phyloP scores from a whole-genome alignment of 2,888 invertebrate genomes.

The Baronia brevicornis region DNA sequence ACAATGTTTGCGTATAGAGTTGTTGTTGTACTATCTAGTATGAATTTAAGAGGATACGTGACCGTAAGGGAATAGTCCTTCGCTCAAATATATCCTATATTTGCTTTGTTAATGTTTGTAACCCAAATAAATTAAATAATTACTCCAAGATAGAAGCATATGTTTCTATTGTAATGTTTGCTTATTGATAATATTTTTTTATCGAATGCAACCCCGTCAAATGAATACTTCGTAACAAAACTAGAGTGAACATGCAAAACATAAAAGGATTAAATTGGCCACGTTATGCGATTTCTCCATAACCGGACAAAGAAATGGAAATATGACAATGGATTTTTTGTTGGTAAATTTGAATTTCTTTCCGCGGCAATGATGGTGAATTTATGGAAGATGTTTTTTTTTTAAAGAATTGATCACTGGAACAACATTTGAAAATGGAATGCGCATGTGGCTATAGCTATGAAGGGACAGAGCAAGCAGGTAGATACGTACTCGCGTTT shows the following conservation, averaged over 20 bases:
- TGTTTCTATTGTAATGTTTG: conserved; percentile 15
- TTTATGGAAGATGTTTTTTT: conserved; percentile 54
- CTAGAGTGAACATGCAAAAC: conserved; percentile 21
- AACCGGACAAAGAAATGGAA: conserved; percentile 42
- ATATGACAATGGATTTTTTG: conserved; percentile 51
- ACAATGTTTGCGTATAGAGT: conserved; percentile 8
- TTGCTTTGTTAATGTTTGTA: conserved; percentile 25
- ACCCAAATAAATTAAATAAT: conserved; percentile 19
- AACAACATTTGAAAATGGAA: conserved; percentile 58
- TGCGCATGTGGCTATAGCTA: conserved; percentile 66
- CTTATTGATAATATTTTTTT: conserved; percentile 20
- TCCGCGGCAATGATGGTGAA: conserved; percentile 31
- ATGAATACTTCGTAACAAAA: conserved; percentile 15
- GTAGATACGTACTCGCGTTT: conserved; percentile 58
- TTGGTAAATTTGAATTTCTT: conserved; percentile 10
- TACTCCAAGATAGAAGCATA: background rate
- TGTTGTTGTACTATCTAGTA: background rate
- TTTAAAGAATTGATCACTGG: conserved; percentile 45
- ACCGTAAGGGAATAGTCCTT: conserved; percentile 8
- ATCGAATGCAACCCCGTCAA: conserved; percentile 2
- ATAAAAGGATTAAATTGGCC: conserved; percentile 53
- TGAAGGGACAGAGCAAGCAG: conserved; percentile 64
- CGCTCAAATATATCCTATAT: conserved; percentile 17
- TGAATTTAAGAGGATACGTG: conserved; percentile 11
- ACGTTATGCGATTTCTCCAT: conserved; percentile 34